Percentiles rank a stretch among this genome's conserved stretches.
phyloP scores from a whole-genome alignment of 1,140 invertebrate genomes.

The Araneus ventricosus region DNA sequence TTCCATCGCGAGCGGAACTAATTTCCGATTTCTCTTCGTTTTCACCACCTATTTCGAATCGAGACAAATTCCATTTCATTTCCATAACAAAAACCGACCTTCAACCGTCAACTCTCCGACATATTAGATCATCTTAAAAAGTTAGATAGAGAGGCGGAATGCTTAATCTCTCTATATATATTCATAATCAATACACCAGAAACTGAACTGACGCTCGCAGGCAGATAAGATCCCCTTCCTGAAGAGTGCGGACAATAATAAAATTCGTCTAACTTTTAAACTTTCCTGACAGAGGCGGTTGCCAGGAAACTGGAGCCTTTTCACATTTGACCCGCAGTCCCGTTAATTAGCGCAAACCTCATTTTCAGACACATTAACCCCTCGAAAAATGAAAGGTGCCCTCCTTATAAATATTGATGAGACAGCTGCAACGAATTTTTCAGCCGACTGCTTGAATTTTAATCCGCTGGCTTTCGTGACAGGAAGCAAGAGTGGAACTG shows the following conservation, averaged over 20 bases:
- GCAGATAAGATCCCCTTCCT: neutral
- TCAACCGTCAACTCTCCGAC: neutral
- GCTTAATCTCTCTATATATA: slow-evolving; percentile 12
- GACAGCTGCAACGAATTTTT: slow-evolving; percentile 65
- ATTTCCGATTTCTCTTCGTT: too few species aligned
- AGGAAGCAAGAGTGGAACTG: slow-evolving; percentile 16
- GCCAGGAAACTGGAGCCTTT: neutral
- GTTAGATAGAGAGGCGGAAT: neutral
- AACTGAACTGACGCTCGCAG: slow-evolving; percentile 14
- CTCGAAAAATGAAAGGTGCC: slow-evolving; percentile 66
- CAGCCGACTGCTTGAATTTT: slow-evolving; percentile 56
- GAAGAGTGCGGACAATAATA: neutral
- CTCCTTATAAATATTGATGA: slow-evolving; percentile 70
- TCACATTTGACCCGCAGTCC: slow-evolving; percentile 37
- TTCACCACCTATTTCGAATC: neutral
- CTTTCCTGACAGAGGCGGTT: slow-evolving; percentile 19
- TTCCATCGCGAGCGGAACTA: too few species aligned
- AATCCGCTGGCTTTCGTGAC: slow-evolving; percentile 49
- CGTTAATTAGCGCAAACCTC: slow-evolving; percentile 70
- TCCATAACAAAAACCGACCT: neutral
- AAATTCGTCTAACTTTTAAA: slow-evolving; percentile 36
- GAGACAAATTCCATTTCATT: neutral
- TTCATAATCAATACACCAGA: slow-evolving; percentile 44
- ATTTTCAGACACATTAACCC: slow-evolving; percentile 68
- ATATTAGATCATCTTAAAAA: neutral